Percentiles rank a stretch among this genome's conserved stretches.
Evolutionary conservation across 2,888 invertebrate genomes (phyloP).

Genomic region (Xylota sylvarum): DNA sequence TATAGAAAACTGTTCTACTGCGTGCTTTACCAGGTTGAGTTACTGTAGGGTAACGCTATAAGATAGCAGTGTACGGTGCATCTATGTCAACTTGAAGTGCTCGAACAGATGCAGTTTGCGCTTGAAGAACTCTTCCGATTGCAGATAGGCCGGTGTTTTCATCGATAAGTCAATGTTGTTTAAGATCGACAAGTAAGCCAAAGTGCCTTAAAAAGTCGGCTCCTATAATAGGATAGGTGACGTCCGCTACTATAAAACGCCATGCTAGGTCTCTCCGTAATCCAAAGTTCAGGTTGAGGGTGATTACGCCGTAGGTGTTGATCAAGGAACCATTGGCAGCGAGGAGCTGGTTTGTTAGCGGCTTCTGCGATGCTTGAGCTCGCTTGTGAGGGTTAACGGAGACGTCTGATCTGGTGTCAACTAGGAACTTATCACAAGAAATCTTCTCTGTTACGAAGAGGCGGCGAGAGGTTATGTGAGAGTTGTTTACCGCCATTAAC

Average conservation of each 20-base stretch:
- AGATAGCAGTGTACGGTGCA: conserved; percentile 16
- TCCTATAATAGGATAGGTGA: conserved; percentile 8
- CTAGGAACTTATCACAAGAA: conserved; percentile 24
- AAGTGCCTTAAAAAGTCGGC: conserved; percentile 42
- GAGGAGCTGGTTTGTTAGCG: conserved; percentile 12
- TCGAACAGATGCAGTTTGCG: conserved; percentile 15
- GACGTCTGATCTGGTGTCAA: conserved; percentile 61
- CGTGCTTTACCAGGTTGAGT: conserved; percentile 5
- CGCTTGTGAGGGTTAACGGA: conserved; percentile 49
- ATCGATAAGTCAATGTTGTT: conserved; percentile 22
- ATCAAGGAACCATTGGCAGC: conserved; percentile 41
- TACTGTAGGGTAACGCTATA: neutral
- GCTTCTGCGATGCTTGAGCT: neutral
- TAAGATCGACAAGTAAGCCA: conserved; percentile 20
- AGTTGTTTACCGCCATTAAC: conserved; percentile 39
- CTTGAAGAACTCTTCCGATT: neutral
- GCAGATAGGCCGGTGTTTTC: conserved; percentile 2
- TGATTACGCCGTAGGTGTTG: conserved; percentile 37
- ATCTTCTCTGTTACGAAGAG: conserved; percentile 17
- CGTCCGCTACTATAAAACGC: conserved; percentile 35
- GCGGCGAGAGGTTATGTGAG: conserved; percentile 3
- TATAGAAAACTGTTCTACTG: conserved; percentile 14
- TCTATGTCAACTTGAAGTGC: neutral
- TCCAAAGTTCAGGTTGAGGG: conserved; percentile 22
- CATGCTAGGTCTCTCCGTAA: neutral